These are phyloP conservation scores for Podocnemis expansa DNA, from an alignment of 2,113 vertebrate genomes.

Conservation along the genomic window DNA sequence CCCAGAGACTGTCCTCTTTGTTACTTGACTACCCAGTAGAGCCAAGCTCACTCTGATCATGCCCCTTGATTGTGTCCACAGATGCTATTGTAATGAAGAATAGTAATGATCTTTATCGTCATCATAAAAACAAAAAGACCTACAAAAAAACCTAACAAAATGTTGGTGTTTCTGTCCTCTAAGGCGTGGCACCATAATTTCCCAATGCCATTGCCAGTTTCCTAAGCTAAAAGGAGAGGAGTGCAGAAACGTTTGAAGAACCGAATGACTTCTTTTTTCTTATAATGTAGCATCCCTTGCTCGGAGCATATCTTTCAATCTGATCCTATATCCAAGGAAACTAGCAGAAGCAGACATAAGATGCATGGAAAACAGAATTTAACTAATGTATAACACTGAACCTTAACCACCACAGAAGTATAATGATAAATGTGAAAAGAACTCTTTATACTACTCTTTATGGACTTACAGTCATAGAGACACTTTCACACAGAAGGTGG, in stretches of 20 bases:
- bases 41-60: neutral
- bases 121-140: neutral
- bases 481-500: neutral
- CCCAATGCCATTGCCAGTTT: no score
- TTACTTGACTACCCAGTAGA: neutral
- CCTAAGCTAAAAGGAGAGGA: neutral
- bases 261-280: neutral
- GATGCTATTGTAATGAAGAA: neutral
- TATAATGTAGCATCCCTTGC: neutral
- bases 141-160: neutral
- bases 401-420: neutral
- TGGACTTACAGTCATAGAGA: neutral
- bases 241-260: neutral
- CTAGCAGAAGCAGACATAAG: neutral
- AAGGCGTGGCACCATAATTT: neutral
- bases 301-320: neutral
- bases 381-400: neutral
- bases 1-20: neutral
- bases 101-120: neutral
- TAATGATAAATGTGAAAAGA: neutral
- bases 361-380: no score
- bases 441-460: neutral
- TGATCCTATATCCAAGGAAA: neutral
- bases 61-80: neutral
- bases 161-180: neutral